Base-by-base conservation (phyloP, 2,888 invertebrate genomes). In the Zonitis immaculata region DNA sequence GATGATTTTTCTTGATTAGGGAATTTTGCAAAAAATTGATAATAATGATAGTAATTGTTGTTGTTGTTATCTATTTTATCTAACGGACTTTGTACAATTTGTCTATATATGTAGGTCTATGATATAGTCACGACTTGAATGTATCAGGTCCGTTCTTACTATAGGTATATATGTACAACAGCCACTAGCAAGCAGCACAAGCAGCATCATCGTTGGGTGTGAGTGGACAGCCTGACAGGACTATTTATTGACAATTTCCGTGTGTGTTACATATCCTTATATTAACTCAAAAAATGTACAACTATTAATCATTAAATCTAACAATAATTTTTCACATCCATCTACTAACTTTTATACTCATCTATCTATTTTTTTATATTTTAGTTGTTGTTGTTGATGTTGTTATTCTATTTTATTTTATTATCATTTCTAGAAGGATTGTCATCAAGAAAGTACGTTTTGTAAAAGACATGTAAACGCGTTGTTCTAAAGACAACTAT, bases 171-270 rank as follows among this genome's bases (percentile, higher is more conserved):
- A n/a, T n/a, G n/a, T n/a, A n/a, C n/a, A n/a, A n/a, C 56, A 58
- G 60, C 66, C 63, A 62, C 62, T 58, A 59, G 63, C 60, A 58
- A 54, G 47, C 48, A 50, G 44, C 51, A 57, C 58, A 57, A n/a
- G n/a, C n/a, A n/a, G n/a, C n/a, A n/a, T n/a, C n/a, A n/a, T n/a
- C n/a, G 55, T 56, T 65, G 71, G 70, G 70, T 67, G 72, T 72
- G 72, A 71, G 70, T 70, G n/a, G 30, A n/a, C n/a, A 2, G 69
- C 69, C 58, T 63, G 69, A 68, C 68, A 68, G 65, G 64, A 66
- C 66, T 64, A 70, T 70, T 70, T 71, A 71, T 67, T 64, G 67
- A 60, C 61, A 63, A 71, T 70, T 72, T 72, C 72, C 72, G 69
- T 66, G 69, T 72, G 68, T 67, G 35, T 56, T 63, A 60, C 62